These are phyloP conservation scores for Salpingus planirostris DNA, from an alignment of 2,888 invertebrate species.

Conservation along the genomic window DNA sequence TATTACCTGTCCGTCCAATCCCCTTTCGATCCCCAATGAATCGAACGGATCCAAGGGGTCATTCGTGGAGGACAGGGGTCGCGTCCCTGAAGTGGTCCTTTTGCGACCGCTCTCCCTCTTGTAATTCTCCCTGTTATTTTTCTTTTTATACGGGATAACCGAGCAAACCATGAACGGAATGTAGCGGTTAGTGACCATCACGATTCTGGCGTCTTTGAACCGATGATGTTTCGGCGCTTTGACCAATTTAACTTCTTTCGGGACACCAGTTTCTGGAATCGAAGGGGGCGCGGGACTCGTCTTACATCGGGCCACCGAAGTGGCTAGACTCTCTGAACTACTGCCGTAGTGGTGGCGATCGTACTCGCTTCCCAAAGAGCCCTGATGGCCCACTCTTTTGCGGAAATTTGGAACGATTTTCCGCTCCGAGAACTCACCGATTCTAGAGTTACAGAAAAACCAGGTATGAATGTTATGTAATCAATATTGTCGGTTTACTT, in stretches of 20 bases:
- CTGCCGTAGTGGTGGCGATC: conserved; percentile 58
- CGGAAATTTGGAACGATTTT: conserved; percentile 23
- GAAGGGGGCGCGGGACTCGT: conserved; percentile 36
- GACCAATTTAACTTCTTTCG: conserved; percentile 52
- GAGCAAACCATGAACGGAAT: conserved; percentile 83
- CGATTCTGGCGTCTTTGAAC: conserved; percentile 72
- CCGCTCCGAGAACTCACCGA: conserved; percentile 19
- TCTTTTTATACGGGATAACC: conserved; percentile 67
- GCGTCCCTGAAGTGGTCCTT: conserved; percentile 71
- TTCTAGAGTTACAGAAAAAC: too few relatives aligned
- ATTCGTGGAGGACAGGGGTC: conserved; percentile 74
- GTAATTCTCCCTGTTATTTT: conserved; percentile 20
- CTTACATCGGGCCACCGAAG: conserved; percentile 22
- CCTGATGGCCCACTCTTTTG: conserved; percentile 41
- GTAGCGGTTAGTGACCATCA: conserved; percentile 67
- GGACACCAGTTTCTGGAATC: conserved; percentile 47
- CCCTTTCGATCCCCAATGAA: conserved; percentile 70
- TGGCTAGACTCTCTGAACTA: conserved; percentile 66
- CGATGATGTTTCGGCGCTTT: conserved; percentile 55
- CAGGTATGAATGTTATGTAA: too few relatives aligned
- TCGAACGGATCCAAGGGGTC: conserved; percentile 82
- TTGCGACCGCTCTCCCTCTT: conserved; percentile 49
- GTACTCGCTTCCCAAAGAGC: conserved; percentile 44
- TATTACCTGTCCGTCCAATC: conserved; percentile 66
- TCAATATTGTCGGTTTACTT: too few relatives aligned